Evolutionary conservation across 2,797 vertebrate genomes (phyloP).

Genomic region (Phaenicophaeus curvirostris): DNA sequence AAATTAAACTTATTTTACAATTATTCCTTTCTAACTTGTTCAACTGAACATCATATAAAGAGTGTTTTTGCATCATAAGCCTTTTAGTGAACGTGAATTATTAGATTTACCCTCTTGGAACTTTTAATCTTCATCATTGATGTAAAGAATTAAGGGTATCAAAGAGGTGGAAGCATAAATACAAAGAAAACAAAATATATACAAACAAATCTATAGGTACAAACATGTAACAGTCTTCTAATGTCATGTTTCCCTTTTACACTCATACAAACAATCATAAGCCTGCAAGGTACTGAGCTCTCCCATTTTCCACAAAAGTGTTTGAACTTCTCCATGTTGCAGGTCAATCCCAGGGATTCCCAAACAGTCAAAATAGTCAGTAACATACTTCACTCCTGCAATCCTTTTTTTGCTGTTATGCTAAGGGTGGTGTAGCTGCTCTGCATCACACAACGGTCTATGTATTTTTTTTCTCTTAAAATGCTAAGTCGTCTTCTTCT

Average conservation of each 20-base stretch:
- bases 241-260: background rate
- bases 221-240: background rate
- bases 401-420: background rate
- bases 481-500: background rate
- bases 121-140: background rate
- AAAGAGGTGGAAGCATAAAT: background rate
- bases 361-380: background rate
- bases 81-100: conserved; percentile 13
- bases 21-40: background rate
- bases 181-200: background rate
- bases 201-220: background rate
- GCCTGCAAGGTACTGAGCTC: background rate
- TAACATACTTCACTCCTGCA: background rate
- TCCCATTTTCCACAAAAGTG: background rate
- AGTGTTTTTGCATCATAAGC: background rate
- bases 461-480: background rate
- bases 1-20: background rate
- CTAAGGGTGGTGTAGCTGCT: background rate
- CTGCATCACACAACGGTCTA: background rate
- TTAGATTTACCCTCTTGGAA: background rate
- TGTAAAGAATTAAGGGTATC: background rate
- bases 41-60: background rate
- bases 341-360: background rate
- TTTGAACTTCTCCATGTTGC: background rate
- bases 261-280: background rate